These are phyloP conservation scores for Pterois miles DNA, from an alignment of 2,797 vertebrate species.

Conservation along the genomic window DNA sequence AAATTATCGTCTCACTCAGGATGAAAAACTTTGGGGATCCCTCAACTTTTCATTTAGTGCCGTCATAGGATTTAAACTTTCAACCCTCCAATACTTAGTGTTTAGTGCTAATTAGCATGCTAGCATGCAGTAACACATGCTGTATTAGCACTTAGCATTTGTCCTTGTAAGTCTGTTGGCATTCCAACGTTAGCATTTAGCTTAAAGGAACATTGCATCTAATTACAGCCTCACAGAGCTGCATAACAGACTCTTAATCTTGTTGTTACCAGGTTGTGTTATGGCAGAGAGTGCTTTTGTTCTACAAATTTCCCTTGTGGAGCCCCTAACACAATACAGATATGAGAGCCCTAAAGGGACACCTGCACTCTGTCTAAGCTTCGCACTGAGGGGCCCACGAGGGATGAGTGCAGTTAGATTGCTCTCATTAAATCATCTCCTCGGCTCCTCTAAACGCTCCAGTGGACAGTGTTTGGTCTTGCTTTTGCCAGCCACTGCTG, in stretches of 20 bases:
- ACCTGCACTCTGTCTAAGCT: not conserved
- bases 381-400: not conserved
- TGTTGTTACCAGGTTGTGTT: not conserved
- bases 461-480: not conserved
- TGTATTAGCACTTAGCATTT: too few relatives aligned
- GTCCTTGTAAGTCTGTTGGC: not conserved
- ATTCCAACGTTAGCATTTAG: not conserved
- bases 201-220: not conserved
- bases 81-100: not conserved
- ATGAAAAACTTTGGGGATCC: not conserved
- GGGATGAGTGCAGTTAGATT: not conserved
- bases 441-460: not conserved
- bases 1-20: not conserved
- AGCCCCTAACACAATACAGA: not conserved
- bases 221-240: not conserved
- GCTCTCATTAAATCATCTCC: slow-evolving; percentile 1
- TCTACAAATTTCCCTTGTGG: not conserved
- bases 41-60: not conserved
- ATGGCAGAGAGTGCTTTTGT: not conserved
- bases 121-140: not conserved
- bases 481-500: not conserved
- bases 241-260: not conserved
- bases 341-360: not conserved
- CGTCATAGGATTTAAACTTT: not conserved
- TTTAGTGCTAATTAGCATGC: not conserved